Conservation (phyloP, 2,797 vertebrate genomes). For the Heteromormyrus szaboi region DNA sequence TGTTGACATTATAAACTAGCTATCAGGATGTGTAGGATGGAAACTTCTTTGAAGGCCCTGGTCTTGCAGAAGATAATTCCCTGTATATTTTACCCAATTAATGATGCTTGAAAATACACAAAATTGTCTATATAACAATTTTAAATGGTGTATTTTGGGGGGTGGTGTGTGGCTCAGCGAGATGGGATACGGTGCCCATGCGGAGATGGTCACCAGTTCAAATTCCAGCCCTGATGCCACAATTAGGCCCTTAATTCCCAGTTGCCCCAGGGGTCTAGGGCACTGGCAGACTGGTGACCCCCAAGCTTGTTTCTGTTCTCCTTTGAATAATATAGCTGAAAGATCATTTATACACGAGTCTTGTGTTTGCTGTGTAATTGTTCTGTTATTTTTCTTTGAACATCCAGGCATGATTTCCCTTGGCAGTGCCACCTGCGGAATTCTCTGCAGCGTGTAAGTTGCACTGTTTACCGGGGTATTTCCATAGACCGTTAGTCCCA, state of each 20-base stretch:
- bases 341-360: not conserved
- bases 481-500: not conserved
- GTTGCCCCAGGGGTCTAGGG: not conserved
- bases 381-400: not conserved
- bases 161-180: not conserved
- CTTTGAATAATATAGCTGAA: not conserved
- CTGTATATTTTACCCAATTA: not conserved
- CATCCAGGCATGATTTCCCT: not conserved
- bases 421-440: conserved; percentile 18
- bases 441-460: conserved; percentile 14
- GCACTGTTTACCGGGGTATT: not conserved
- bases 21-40: not conserved
- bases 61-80: not conserved
- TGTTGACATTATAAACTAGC: not conserved
- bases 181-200: not conserved
- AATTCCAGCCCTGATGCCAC: not conserved
- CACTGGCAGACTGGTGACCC: not conserved
- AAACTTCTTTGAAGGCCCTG: not conserved
- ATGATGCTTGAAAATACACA: not conserved
- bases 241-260: not conserved
- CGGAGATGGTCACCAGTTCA: not conserved
- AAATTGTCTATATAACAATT: not conserved
- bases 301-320: not conserved
- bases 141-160: not conserved
- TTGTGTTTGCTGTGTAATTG: not conserved